Base-by-base conservation (phyloP, 2,888 invertebrate genomes). In the Drosophila lacicola region DNA sequence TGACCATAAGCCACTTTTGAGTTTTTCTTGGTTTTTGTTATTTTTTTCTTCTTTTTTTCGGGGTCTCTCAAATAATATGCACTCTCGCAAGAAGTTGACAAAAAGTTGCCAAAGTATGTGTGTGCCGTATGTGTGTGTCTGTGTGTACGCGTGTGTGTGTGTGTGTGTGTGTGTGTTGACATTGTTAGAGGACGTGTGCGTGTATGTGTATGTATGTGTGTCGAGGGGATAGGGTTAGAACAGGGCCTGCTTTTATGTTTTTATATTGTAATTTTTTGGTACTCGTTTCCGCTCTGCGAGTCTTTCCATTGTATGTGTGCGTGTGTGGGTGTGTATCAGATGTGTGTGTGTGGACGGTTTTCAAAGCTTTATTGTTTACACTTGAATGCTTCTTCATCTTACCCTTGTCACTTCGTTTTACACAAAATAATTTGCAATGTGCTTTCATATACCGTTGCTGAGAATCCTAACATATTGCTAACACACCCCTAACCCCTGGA, bases 311-410 rank as follows among this genome's bases (percentile, higher is more conserved):
- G 34, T 64, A n/a, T 41, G 33, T 47, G 49, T 63, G 47, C 53
- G 33, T 51, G 45, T 61, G 25, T 47, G 13, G 55, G 54, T 47
- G 54, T 72, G 36, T 74, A 64, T 76, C 17, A 17, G 17, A 67
- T 71, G 66, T 78, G 77, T 84, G 85, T 86, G 85, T 83, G 91
- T 91, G 91, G 91, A 91, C 91, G 91, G 91, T 90, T 83, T 83
- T 90, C 90, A 88, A 91, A 91, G 92, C 90, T 87, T 87, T 85
- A 84, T 76, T 71, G 77, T 70, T 72, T 65, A 77, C 66, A 77
- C 73, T 75, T 75, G 72, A 74, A 82, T 68, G 74, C 68, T 75
- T 69, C 57, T 68, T 65, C 64, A 72, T 71, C 61, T 69, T 72
- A 64, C 55, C 69, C 68, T 72, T 77, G 60, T 77, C 57, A 73